Base-by-base conservation (phyloP, 1,140 invertebrate species). In the Physella acuta region DNA sequence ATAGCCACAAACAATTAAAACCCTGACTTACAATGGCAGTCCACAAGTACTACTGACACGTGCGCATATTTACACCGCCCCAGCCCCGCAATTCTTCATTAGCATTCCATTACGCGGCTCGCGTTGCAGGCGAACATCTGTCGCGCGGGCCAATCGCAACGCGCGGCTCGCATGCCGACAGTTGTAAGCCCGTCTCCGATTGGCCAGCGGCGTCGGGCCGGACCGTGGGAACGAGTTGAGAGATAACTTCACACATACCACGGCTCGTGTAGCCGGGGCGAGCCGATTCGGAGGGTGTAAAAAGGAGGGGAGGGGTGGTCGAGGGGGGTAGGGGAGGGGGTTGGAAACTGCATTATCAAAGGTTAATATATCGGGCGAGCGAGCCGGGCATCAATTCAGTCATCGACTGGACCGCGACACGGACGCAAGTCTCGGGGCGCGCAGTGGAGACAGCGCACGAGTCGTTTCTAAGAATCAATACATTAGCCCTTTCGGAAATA, bases 151-250 rank as follows among this genome's bases (percentile, higher is more conserved):
- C 66, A 68, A 68, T 68, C 53, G 53, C 16, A 37, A 17, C 17
- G 53, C 66, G 51, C 24, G 24, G 20, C n/a, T 5, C 66, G 66
- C 66, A 68, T 68, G 66, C 66, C 66, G 66, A 59, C 44, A 68
- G 55, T 44, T 26, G 37, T 4, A 49, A 24, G 11, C 0, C 16
- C 28, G 14, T 20, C 11, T 39, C 26, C 31, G 26, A 44, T 58
- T 68, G 53, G 66, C 26, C 37, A 24, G 39, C n/a, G 24, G 53
- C 34, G 4, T 58, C 30, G 30, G 51, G 31, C 51, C 64, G 37
- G 56, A 68, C 53, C 66, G 66, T 68, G 66, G 66, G 66, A 68
- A 68, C 24, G 34, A 26, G 37, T 16, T 11, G 30, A 2, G n/a
- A 49, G 53, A 39, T 59, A 44, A 34, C 66, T 68, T 68, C 66